phyloP scores from a whole-genome alignment of 2,797 vertebrate species.

The Tenualosa ilisha region DNA sequence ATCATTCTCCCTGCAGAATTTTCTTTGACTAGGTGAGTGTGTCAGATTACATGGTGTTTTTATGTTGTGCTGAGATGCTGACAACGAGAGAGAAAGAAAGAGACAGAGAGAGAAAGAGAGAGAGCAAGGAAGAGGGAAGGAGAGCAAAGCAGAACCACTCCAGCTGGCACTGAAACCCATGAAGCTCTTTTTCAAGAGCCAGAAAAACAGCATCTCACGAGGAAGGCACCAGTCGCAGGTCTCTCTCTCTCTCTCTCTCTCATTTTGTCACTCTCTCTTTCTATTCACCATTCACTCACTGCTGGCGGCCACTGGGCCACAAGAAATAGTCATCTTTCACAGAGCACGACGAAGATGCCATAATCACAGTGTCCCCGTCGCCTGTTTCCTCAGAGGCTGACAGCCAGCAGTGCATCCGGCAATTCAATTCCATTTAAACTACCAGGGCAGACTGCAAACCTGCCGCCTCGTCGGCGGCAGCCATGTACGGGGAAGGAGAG shows the following conservation, averaged over 20 bases:
- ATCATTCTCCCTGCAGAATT: slow-evolving; percentile 39
- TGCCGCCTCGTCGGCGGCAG: slow-evolving; percentile 46
- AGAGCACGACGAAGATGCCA: background rate
- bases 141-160: background rate
- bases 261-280: no score
- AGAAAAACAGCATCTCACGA: background rate
- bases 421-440: slow-evolving; percentile 12
- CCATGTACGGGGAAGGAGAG: slow-evolving; percentile 34
- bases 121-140: background rate
- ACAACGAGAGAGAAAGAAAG: slow-evolving; percentile 53
- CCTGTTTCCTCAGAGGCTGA: background rate
- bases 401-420: background rate
- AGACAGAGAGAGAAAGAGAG: background rate
- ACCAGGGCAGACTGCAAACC: slow-evolving; percentile 38
- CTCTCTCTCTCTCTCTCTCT: background rate
- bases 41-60: slow-evolving; percentile 54
- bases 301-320: background rate
- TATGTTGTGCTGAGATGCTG: slow-evolving; percentile 57
- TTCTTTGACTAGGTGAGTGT: slow-evolving; percentile 55
- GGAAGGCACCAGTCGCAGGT: background rate
- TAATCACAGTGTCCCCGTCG: background rate
- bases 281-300: background rate
- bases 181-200: background rate
- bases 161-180: background rate
- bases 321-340: background rate